These are phyloP conservation scores for Neomonachus schauinslandi DNA, from an alignment of 2,113 vertebrate genomes.

Conservation along the genomic window DNA sequence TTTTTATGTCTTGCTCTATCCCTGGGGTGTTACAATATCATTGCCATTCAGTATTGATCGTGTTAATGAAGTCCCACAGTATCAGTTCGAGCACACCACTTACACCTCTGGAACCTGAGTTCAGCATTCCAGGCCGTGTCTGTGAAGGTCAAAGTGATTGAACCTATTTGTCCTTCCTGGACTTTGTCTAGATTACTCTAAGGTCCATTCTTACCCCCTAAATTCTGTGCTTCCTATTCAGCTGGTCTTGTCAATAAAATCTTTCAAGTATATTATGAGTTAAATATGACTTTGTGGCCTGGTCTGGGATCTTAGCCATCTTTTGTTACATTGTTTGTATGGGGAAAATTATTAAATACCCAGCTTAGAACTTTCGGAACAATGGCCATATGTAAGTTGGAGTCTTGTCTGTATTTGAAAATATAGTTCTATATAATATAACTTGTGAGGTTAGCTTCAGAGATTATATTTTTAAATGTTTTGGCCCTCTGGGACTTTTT, in stretches of 20 bases:
- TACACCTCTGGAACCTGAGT: not conserved
- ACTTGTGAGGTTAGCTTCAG: slow-evolving; percentile 55
- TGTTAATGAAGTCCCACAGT: not conserved
- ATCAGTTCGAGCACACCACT: not conserved
- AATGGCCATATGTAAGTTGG: not conserved
- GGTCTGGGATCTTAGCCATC: slow-evolving; percentile 19
- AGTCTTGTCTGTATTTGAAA: slow-evolving; percentile 52
- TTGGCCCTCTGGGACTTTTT: not conserved
- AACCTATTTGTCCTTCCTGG: not conserved
- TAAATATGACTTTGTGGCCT: slow-evolving; percentile 25
- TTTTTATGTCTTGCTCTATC: not conserved
- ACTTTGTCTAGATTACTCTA: not conserved
- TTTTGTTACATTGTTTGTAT: slow-evolving; percentile 30
- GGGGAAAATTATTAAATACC: slow-evolving; percentile 42
- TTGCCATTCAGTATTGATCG: not conserved
- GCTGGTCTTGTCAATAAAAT: slow-evolving; percentile 11
- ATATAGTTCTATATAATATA: slow-evolving; percentile 22
- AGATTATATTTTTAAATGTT: slow-evolving; percentile 51
- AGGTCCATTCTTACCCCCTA: not conserved
- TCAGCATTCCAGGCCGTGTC: not conserved
- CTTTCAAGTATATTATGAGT: not conserved
- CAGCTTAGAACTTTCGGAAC: slow-evolving; percentile 55
- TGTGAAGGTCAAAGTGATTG: not conserved
- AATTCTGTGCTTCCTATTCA: not conserved
- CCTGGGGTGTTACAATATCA: not conserved